These are phyloP conservation scores for Dasypogon diadema DNA, from an alignment of 2,888 invertebrate genomes.

Conservation along the genomic window DNA sequence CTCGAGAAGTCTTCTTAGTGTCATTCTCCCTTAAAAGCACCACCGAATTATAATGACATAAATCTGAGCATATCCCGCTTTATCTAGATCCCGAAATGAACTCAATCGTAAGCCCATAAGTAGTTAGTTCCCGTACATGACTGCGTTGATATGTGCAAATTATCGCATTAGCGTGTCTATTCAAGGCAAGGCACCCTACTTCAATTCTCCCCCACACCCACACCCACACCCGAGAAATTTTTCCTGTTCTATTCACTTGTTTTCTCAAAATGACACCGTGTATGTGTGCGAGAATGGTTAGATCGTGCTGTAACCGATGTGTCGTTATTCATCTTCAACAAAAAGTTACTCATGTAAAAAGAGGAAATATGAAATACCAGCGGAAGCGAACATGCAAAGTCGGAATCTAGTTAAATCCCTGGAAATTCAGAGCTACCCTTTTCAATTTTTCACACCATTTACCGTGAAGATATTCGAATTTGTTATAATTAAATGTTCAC, in stretches of 20 bases:
- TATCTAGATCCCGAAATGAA: slow-evolving; percentile 48
- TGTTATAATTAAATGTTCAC: slow-evolving; percentile 44
- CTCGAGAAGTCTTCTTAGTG: slow-evolving; percentile 1
- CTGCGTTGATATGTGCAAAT: slow-evolving; percentile 49
- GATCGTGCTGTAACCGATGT: slow-evolving; percentile 13
- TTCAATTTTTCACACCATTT: slow-evolving; percentile 49
- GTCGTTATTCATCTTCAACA: slow-evolving; percentile 47
- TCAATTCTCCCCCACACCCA: not conserved
- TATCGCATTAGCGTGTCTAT: slow-evolving; percentile 49
- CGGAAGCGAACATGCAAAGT: slow-evolving; percentile 34
- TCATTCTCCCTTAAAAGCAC: slow-evolving; percentile 12
- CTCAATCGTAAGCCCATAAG: slow-evolving; percentile 51
- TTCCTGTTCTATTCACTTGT: not conserved
- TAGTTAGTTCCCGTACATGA: slow-evolving; percentile 50
- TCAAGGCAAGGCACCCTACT: slow-evolving; percentile 9
- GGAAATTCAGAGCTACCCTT: slow-evolving; percentile 39
- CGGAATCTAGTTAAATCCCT: slow-evolving; percentile 25
- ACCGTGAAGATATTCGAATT: slow-evolving; percentile 48
- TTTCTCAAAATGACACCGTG: not conserved
- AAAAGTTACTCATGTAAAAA: slow-evolving; percentile 44
- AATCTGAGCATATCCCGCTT: slow-evolving; percentile 45
- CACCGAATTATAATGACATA: slow-evolving; percentile 47
- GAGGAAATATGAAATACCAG: slow-evolving; percentile 43
- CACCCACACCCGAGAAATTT: too few species aligned
- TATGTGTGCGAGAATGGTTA: not conserved